A percentile compares a stretch with the other conserved stretches of the same genome.
Conservation (phyloP, 53 echinoderm and acorn worm species). For the Mesocentrotus franciscanus region DNA sequence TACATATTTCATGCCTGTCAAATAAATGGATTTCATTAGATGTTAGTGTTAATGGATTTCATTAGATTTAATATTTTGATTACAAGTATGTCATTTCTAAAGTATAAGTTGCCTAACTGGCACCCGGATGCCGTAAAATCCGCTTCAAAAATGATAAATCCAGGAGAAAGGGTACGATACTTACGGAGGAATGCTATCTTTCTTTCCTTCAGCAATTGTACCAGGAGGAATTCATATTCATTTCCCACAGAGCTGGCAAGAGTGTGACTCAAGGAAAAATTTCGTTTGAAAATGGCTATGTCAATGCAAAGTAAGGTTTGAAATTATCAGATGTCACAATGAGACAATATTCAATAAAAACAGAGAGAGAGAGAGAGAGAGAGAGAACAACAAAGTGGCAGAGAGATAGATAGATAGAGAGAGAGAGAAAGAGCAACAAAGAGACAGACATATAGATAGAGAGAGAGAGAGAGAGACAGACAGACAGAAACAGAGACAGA, state of each 20-base stretch:
- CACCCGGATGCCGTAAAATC: no score
- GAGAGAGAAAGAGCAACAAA: no score
- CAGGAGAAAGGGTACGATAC: conserved; percentile 25
- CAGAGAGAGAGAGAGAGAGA: background rate
- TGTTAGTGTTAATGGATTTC: no score
- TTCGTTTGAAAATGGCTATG: background rate
- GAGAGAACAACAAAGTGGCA: background rate
- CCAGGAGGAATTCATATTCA: conserved; percentile 65
- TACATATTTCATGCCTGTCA: no score
- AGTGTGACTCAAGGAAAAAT: conserved; percentile 20
- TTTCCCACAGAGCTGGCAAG: conserved; percentile 59
- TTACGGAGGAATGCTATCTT: conserved; percentile 62
- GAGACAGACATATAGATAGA: no score
- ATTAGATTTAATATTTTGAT: no score
- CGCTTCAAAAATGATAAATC: background rate
- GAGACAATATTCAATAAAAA: background rate
- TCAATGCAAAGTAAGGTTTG: background rate
- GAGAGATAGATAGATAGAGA: background rate
- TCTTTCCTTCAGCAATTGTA: conserved; percentile 52
- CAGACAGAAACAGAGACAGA: background rate
- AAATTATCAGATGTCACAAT: background rate
- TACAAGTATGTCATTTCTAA: no score
- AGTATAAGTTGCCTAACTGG: no score
- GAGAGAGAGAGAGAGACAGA: background rate
- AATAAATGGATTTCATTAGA: no score